Conservation (phyloP, 2,797 vertebrate species). For the Tamandua tetradactyla region DNA sequence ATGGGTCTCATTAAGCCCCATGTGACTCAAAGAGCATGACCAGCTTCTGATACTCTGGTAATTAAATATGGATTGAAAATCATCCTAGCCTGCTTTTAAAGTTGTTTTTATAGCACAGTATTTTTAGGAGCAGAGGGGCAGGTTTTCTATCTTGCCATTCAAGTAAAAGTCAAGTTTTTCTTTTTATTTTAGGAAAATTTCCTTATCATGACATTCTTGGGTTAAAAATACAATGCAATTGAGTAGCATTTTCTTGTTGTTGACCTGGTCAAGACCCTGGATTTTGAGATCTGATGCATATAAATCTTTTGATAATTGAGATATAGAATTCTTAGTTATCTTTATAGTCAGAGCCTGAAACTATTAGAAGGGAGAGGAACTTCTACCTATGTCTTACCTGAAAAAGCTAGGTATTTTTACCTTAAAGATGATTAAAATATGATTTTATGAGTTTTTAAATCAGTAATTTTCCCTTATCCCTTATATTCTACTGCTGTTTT, state of each 20-base stretch:
- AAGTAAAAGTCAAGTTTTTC: slow-evolving; percentile 5
- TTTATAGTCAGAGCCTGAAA: neutral
- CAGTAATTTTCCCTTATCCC: neutral
- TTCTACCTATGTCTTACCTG: neutral
- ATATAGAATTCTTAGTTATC: neutral
- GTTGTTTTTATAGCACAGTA: neutral
- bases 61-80: slow-evolving; percentile 33
- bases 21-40: neutral
- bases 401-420: neutral
- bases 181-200: slow-evolving; percentile 36
- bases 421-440: neutral
- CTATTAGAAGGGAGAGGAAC: neutral
- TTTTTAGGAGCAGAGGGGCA: neutral
- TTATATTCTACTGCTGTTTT: neutral
- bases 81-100: neutral
- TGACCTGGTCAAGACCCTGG: neutral
- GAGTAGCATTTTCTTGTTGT: neutral
- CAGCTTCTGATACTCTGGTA: neutral
- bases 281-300: neutral
- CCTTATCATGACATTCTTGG: neutral
- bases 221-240: slow-evolving; percentile 31
- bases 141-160: slow-evolving; percentile 34
- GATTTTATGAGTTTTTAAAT: neutral
- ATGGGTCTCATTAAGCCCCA: slow-evolving; percentile 36
- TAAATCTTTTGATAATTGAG: neutral